Evolutionary conservation across 2,113 vertebrate species (phyloP), one percentile per base, ranked within the genome.

Genomic region (Phocoena phocoena): DNA sequence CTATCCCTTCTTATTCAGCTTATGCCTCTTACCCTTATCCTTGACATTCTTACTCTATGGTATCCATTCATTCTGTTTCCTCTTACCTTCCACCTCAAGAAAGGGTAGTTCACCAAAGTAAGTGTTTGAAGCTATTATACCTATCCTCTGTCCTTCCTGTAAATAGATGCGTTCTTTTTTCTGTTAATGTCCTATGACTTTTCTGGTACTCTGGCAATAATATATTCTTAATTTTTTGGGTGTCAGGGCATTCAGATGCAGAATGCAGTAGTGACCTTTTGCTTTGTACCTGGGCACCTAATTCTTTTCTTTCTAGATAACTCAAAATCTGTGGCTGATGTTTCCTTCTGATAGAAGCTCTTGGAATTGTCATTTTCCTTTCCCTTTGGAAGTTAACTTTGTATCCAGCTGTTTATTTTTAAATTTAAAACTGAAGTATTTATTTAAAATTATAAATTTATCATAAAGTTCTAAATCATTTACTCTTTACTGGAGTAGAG

Each of bases 381-480:
- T 92, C 33, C n/a, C 33, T 95, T 93, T 95, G 71, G 38, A 93
- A 97, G 86, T 88, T 97, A 81, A 82, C 62, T 90, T 86, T 90
- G 73, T 71, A 83, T 85, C 44, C 68, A 92, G 15, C 26, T 88
- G 2, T 85, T 97, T 93, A 74, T 85, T 93, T 95, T 97, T 53
- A 89, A 76, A 79, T 93, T 83, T 62, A 90, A 63, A 82, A 70
- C 23, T 76, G 41, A 90, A 65, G 47, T 70, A 58, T 96, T 76
- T 68, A 50, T 33, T 80, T 70, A 53, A 74, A 67, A 81, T 95
- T 94, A 23, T 41, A 58, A 44, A 81, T 85, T 60, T 65, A 26
- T 93, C 14, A n/a, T 81, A 82, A 71, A 81, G 31, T 89, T 93
- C 11, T 70, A 95, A 86, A 53, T 79, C 17, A 65, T 92, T 86